Evolutionary conservation across 2,113 vertebrate genomes (phyloP).

Genomic region (Gila orcuttii): DNA sequence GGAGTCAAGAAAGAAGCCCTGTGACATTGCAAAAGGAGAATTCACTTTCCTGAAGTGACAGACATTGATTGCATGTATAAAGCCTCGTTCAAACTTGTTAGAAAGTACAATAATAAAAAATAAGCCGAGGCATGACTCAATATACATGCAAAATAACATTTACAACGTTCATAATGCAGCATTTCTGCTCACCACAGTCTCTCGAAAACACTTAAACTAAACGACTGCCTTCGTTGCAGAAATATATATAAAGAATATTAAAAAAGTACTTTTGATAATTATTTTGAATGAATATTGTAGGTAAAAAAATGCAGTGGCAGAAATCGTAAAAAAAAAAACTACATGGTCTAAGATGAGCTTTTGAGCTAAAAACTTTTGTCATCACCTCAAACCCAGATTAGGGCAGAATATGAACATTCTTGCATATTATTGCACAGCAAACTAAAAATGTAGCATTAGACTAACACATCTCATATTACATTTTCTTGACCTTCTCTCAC

Average conservation of each 20-base stretch:
- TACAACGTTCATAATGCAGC: not conserved
- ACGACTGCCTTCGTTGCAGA: not conserved
- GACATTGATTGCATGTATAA: not conserved
- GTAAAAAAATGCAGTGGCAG: no score
- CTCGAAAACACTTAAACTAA: not conserved
- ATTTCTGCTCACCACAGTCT: not conserved
- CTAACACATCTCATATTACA: not conserved
- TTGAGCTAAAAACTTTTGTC: not conserved
- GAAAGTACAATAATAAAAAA: not conserved
- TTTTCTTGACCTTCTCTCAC: not conserved
- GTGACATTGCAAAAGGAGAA: conserved; percentile 28
- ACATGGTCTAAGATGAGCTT: not conserved
- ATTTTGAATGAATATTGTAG: no score
- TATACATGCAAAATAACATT: not conserved
- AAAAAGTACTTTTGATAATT: no score
- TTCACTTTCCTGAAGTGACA: not conserved
- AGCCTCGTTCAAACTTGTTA: not conserved
- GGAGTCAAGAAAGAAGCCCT: conserved; percentile 17
- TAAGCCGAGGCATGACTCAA: not conserved
- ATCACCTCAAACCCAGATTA: not conserved
- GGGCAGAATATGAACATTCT: not conserved
- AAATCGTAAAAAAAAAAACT: not conserved
- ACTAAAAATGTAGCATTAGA: not conserved
- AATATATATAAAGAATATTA: not conserved
- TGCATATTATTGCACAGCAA: not conserved